Conservation (phyloP, 2,888 invertebrate genomes). For the Drosophila helvetica region DNA sequence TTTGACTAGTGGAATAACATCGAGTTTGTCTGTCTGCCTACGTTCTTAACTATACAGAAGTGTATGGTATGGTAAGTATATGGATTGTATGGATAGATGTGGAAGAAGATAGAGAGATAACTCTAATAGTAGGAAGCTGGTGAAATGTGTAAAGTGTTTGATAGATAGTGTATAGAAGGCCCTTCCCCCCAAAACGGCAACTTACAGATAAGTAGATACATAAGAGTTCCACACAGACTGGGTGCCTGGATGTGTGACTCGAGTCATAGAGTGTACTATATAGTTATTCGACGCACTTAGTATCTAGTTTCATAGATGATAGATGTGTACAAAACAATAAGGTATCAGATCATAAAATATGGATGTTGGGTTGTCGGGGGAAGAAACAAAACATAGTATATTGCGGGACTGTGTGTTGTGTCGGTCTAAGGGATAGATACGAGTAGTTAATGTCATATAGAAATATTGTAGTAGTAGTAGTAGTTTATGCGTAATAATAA, state of each 20-base stretch:
- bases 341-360: neutral
- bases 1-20: constrained; percentile 29
- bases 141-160: neutral
- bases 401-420: neutral
- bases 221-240: neutral
- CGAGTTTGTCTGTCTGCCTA: constrained; percentile 14
- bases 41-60: constrained; percentile 37
- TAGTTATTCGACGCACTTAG: neutral
- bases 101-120: constrained; percentile 15
- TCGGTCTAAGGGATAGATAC: constrained; percentile 2
- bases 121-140: constrained; percentile 15
- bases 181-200: neutral
- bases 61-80: constrained; percentile 2
- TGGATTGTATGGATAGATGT: constrained; percentile 3
- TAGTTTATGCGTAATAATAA: constrained; percentile 46
- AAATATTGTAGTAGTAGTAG: constrained; percentile 11
- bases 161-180: neutral
- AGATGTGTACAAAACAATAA: neutral
- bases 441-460: constrained; percentile 14
- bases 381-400: neutral
- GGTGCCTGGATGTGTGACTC: neutral
- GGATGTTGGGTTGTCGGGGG: neutral
- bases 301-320: neutral
- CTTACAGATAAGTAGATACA: neutral
- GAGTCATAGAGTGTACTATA: neutral